Conservation (phyloP, 2,113 vertebrate genomes). For the Perca fluviatilis region DNA sequence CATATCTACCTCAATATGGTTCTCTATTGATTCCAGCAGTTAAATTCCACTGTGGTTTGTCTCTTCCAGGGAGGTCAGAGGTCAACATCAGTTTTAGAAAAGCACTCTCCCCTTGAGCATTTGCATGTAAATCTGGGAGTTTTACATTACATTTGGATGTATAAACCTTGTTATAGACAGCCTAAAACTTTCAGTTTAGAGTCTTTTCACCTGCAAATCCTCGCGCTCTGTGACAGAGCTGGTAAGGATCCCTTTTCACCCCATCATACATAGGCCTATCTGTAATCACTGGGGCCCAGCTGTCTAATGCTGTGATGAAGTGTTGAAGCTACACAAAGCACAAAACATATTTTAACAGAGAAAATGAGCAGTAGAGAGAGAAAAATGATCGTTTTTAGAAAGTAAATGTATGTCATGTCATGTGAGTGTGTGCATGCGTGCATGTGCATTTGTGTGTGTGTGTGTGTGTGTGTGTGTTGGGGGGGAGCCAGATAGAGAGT, state of each 20-base stretch:
- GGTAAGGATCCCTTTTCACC: conserved; percentile 3
- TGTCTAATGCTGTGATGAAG: neutral
- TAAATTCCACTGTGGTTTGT: neutral
- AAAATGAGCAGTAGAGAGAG: neutral
- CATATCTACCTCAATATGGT: neutral
- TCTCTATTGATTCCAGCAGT: neutral
- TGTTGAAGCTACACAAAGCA: neutral
- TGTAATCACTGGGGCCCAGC: conserved; percentile 18
- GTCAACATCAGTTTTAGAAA: conserved; percentile 13
- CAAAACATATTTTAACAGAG: conserved; percentile 1
- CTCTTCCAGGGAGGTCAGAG: conserved; percentile 18
- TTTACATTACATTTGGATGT: neutral
- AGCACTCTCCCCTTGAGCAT: neutral
- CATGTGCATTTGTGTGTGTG: neutral
- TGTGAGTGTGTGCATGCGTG: neutral
- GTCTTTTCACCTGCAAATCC: neutral
- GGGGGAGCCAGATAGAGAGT: neutral
- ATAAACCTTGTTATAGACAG: neutral
- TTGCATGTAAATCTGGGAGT: neutral
- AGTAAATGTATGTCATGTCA: conserved; percentile 7
- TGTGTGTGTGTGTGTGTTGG: neutral
- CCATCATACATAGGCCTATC: neutral
- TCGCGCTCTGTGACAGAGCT: neutral
- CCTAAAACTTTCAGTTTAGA: neutral
- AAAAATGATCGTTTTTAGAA: conserved; percentile 3